phyloP scores from a whole-genome alignment of 2,113 vertebrate species.

The Petromus typicus region DNA sequence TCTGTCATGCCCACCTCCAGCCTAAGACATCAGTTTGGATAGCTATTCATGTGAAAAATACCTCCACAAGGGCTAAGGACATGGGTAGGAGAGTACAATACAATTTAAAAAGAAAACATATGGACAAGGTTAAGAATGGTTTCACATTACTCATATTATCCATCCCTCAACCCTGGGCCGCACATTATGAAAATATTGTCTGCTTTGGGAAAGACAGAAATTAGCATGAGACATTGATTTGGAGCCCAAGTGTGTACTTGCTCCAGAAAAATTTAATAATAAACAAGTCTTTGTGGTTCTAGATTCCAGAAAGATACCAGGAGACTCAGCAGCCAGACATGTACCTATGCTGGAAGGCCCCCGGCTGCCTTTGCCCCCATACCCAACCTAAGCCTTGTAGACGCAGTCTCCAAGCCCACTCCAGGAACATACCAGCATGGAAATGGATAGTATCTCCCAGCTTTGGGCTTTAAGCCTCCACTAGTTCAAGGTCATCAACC shows the following conservation, averaged over 20 bases:
- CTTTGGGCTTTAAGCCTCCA: not conserved
- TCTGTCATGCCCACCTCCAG: not conserved
- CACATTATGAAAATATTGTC: not conserved
- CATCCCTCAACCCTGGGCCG: not conserved
- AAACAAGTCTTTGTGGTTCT: rapidly evolving
- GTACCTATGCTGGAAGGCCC: rapidly evolving
- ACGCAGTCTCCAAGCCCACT: not conserved
- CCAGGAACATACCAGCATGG: not conserved
- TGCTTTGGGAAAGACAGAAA: not conserved
- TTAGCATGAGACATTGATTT: not conserved
- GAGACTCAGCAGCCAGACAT: not conserved
- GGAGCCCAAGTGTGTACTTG: rapidly evolving
- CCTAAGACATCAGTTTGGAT: not conserved
- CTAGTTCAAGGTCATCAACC: not conserved
- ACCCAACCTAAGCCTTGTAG: not conserved
- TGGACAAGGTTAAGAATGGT: not conserved
- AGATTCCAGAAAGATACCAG: not conserved
- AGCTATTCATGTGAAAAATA: not conserved
- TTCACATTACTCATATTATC: too few species aligned
- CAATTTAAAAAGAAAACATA: not conserved
- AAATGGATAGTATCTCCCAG: not conserved
- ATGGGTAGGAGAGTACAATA: not conserved
- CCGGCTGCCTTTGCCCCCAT: not conserved
- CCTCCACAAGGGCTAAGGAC: rapidly evolving
- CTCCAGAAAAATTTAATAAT: not conserved